A percentile compares a stretch with the other conserved stretches of the same genome.
phyloP scores from a whole-genome alignment of 2,888 invertebrate species.

The Sinopyrophorus schimmeli region DNA sequence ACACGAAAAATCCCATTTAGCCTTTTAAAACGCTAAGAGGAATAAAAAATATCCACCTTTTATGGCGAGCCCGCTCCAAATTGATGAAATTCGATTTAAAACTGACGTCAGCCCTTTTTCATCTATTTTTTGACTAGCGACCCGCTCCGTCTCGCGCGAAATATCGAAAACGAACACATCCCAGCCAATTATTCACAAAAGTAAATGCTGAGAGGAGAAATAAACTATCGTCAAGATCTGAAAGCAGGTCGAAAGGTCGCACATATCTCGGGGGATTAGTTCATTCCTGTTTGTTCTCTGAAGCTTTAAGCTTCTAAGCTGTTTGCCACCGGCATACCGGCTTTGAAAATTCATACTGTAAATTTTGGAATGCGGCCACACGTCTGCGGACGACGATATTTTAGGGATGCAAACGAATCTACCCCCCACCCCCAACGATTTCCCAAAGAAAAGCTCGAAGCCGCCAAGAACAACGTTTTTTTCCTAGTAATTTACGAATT shows the following conservation, averaged over 20 bases:
- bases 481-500: too few relatives aligned
- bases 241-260: slow-evolving; percentile 22
- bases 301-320: slow-evolving; percentile 16
- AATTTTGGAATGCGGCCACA: slow-evolving; percentile 16
- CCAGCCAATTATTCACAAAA: slow-evolving; percentile 1
- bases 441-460: not conserved
- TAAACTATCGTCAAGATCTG: slow-evolving; percentile 7
- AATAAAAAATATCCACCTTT: too few relatives aligned
- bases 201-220: slow-evolving; percentile 2
- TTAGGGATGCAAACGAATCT: slow-evolving; percentile 1
- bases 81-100: too few relatives aligned
- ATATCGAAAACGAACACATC: too few relatives aligned
- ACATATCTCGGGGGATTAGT: slow-evolving; percentile 17
- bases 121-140: too few relatives aligned
- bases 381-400: slow-evolving; percentile 5
- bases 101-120: too few relatives aligned
- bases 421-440: not conserved
- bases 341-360: slow-evolving; percentile 20
- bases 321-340: slow-evolving; percentile 16
- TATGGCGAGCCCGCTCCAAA: too few relatives aligned
- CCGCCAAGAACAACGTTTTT: not conserved
- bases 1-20: too few relatives aligned
- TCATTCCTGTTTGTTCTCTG: slow-evolving; percentile 15
- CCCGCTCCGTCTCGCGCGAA: too few relatives aligned
- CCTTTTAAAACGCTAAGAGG: too few relatives aligned